Percentiles rank a stretch among this genome's conserved stretches.
These are phyloP conservation scores for Cygnus olor DNA, from an alignment of 2,797 vertebrate genomes.

Conservation along the genomic window DNA sequence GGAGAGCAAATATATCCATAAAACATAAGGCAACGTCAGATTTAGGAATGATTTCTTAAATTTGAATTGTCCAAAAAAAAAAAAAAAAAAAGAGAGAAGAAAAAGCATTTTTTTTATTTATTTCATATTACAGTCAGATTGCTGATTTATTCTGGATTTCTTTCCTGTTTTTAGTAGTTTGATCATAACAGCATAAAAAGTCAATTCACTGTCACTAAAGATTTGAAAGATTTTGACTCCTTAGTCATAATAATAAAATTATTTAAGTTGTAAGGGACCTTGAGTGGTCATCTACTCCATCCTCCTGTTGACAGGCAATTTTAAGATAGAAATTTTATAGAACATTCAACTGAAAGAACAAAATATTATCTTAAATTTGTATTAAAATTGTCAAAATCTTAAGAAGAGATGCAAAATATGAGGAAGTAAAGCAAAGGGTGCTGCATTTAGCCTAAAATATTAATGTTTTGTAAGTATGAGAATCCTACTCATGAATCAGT, in stretches of 20 bases:
- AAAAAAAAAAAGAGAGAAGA: too few relatives aligned
- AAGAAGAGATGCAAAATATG: not conserved
- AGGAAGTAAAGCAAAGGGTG: not conserved
- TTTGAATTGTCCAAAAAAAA: not conserved
- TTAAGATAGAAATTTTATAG: not conserved
- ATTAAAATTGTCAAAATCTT: not conserved
- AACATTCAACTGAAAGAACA: not conserved
- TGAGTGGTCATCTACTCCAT: not conserved
- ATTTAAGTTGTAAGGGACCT: not conserved
- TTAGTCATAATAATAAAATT: not conserved
- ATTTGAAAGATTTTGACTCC: not conserved
- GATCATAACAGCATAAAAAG: not conserved
- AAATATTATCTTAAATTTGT: not conserved
- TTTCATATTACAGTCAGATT: not conserved
- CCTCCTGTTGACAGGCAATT: not conserved
- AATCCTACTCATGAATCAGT: not conserved
- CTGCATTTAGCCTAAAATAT: not conserved
- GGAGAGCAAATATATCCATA: not conserved
- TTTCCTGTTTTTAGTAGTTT: not conserved
- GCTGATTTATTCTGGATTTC: not conserved
- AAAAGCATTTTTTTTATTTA: not conserved
- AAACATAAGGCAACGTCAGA: not conserved
- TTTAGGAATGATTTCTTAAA: not conserved
- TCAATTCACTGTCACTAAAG: not conserved
- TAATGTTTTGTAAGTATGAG: not conserved